Conservation (phyloP, 2,888 invertebrate species). For the Odontothrips loti region DNA sequence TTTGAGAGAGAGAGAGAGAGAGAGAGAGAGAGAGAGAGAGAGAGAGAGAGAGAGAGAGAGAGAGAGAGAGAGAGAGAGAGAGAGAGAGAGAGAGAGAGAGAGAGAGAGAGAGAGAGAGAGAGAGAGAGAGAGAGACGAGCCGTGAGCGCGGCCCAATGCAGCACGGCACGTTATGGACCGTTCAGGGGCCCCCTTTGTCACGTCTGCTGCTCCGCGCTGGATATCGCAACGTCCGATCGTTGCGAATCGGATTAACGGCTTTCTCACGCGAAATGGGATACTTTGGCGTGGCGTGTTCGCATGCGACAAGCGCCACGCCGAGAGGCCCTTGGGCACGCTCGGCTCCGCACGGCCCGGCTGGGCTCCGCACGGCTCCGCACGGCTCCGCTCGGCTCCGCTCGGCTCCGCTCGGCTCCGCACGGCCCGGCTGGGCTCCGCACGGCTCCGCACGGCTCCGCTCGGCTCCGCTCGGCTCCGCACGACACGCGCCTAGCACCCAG, state of each 20-base stretch:
- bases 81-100: neutral
- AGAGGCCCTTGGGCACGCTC: neutral
- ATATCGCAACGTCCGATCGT: neutral
- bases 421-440: neutral
- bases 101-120: too few relatives aligned
- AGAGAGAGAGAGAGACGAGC: too few relatives aligned
- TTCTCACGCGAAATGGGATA: constrained; percentile 22
- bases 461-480: neutral
- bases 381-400: neutral
- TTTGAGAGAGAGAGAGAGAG: too few relatives aligned
- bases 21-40: too few relatives aligned
- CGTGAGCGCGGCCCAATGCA: too few relatives aligned
- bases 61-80: neutral
- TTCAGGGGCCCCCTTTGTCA: neutral
- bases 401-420: neutral
- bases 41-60: neutral
- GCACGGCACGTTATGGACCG: neutral
- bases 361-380: neutral
- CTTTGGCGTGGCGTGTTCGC: neutral
- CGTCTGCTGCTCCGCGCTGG: neutral
- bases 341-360: neutral
- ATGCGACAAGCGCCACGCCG: neutral
- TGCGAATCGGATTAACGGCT: constrained; percentile 16
- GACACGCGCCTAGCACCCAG: too few relatives aligned
- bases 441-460: neutral